phyloP scores from a whole-genome alignment of 2,113 vertebrate species.

The Forbesichthys papilliferus region DNA sequence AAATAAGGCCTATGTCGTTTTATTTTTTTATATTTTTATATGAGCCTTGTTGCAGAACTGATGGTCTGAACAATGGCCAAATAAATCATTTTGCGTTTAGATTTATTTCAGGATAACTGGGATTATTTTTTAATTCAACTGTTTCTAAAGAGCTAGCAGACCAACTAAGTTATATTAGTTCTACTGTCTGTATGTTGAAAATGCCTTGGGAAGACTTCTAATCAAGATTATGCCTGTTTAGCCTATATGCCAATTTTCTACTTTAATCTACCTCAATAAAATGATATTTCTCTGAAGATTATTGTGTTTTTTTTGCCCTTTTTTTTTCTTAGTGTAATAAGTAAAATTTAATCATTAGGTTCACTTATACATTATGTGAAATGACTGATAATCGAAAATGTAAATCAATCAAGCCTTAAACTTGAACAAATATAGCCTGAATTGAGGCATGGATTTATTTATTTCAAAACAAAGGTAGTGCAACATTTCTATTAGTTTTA shows the following conservation, averaged over 20 bases:
- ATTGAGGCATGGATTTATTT: too few species aligned
- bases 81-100: neutral
- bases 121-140: neutral
- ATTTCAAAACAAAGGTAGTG: too few species aligned
- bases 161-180: conserved; percentile 71
- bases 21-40: too few species aligned
- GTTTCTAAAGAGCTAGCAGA: conserved; percentile 31
- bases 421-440: too few species aligned
- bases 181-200: conserved; percentile 29
- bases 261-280: conserved; percentile 78
- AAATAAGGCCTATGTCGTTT: too few species aligned
- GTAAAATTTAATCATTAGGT: neutral
- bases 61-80: too few species aligned
- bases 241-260: conserved; percentile 31
- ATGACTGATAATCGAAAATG: too few species aligned
- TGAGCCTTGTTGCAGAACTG: too few species aligned
- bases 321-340: neutral
- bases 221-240: conserved; percentile 37
- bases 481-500: too few species aligned
- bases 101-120: neutral
- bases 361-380: neutral
- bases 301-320: neutral
- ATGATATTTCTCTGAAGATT: neutral
- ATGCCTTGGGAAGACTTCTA: conserved; percentile 43
- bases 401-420: too few species aligned